These are phyloP conservation scores for Fissipunctia ypsillon DNA, from an alignment of 2,888 invertebrate genomes.

Conservation along the genomic window DNA sequence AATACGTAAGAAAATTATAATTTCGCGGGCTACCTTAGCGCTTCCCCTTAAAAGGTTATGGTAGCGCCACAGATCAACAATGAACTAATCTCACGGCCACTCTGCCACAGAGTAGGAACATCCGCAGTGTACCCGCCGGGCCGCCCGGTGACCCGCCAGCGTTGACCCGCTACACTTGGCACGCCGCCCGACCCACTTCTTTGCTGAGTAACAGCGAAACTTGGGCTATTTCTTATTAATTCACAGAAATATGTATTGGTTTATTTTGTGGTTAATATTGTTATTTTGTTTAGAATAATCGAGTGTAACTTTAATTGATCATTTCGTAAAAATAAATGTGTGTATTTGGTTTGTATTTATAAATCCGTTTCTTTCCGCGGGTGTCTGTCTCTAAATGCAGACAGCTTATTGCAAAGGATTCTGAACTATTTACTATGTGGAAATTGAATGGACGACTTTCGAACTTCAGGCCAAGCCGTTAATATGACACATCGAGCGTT, in stretches of 20 bases:
- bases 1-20: too few relatives aligned
- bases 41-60: too few relatives aligned
- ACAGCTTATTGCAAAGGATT: background rate
- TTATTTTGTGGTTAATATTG: background rate
- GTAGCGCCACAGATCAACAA: background rate
- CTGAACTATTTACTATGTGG: background rate
- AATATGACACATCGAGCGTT: background rate
- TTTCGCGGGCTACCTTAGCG: too few relatives aligned
- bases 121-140: conserved; percentile 34
- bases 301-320: conserved; percentile 2
- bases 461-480: background rate
- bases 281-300: background rate
- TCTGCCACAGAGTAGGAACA: conserved; percentile 11
- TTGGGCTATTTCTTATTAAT: conserved; percentile 46
- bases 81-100: background rate
- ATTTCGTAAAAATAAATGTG: conserved; percentile 6
- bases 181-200: conserved; percentile 53
- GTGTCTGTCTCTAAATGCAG: conserved; percentile 4
- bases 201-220: conserved; percentile 14
- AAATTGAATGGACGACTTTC: background rate
- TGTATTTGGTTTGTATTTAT: background rate
- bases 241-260: conserved; percentile 24
- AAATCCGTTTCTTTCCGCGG: background rate
- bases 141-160: conserved; percentile 13
- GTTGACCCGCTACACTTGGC: conserved; percentile 53